Evolutionary conservation across 1,140 invertebrate species (phyloP), one percentile per base, ranked within the genome.

Genomic region (Teleogryllus occipitalis): DNA sequence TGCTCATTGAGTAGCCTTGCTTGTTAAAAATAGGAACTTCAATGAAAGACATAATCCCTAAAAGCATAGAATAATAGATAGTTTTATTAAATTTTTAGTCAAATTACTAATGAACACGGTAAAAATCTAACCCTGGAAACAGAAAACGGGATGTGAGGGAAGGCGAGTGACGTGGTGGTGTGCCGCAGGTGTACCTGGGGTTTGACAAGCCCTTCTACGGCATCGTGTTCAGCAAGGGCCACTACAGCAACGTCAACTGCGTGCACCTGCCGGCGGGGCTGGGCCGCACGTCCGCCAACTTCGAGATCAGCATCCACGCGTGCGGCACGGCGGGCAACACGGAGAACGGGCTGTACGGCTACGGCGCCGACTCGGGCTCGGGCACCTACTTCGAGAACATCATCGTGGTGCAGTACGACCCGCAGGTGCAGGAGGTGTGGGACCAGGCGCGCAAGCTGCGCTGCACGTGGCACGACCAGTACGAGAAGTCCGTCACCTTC

Each of bases 181-280:
- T 65, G 7, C n/a, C 48, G 76, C 93, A 96, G 84, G 95, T 97
- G 5, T 96, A 94, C 82, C 89, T 98, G 3, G 94, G 94, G 80
- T 97, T 98, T 83, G 96, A 98, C 83, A 95, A 97, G 84, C 96
- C 96, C 3, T 98, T 98, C 88, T 96, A 96, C 83, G 96, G 96
- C 7, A 97, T 97, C 79, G 94, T 98, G 47, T 98, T 97, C 87
- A 95, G 94, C 78, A 96, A 96, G 85, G 95, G 95, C 15, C 94
- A 96, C 84, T 97, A 96, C 87, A 96, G 94, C 82, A 96, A 97
- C 83, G 90, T 94, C 18, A 95, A 97, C 84, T 98, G 96, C 83
- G 94, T 97, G 1, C 95, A 98, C 85, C 85, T 98, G 76, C 95
- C 95, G 3, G 94, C 96, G 4, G 96, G 95, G 2, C 85, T 96